Percentiles rank a stretch among this genome's conserved stretches.
Evolutionary conservation across 2,113 vertebrate genomes (phyloP).

Genomic region (Cephalopholis sonnerati): DNA sequence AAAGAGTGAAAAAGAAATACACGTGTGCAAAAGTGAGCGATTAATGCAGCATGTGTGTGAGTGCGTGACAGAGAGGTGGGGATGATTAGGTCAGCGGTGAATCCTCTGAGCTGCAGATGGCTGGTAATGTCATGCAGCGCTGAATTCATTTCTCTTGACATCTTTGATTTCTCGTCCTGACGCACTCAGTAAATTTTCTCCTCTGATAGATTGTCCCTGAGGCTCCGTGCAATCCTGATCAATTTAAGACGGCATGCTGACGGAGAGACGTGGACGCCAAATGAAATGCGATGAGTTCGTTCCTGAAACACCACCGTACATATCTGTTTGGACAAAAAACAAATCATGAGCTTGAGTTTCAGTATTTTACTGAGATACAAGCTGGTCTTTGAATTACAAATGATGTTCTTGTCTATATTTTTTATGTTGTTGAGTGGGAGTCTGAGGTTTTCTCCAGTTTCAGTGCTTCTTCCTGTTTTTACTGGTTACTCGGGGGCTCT

Average conservation of each 20-base stretch:
- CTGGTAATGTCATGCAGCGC: conserved; percentile 40
- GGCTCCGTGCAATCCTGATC: conserved; percentile 15
- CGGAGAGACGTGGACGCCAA: not conserved
- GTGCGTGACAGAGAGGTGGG: not conserved
- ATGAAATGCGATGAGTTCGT: not conserved
- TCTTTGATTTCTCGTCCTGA: conserved; percentile 37
- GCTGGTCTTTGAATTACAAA: not conserved
- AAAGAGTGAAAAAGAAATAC: not conserved
- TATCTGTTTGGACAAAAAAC: not conserved
- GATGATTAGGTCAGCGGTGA: conserved; percentile 15
- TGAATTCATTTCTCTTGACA: conserved; percentile 47
- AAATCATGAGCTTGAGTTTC: not conserved
- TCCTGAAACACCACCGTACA: not conserved
- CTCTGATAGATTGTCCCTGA: conserved; percentile 5
- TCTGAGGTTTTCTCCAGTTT: not conserved
- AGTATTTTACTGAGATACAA: not conserved
- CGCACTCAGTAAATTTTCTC: conserved; percentile 7
- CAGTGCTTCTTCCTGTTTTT: accelerated
- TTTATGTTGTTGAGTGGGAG: not conserved
- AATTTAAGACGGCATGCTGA: not conserved
- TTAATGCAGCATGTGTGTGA: not conserved
- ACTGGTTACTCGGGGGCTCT: no score
- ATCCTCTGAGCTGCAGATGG: conserved; percentile 57
- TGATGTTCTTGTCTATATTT: not conserved
- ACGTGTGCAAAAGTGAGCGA: not conserved